Evolutionary conservation across 2,113 vertebrate genomes (phyloP).

Genomic region (Puffinus mauretanicus): DNA sequence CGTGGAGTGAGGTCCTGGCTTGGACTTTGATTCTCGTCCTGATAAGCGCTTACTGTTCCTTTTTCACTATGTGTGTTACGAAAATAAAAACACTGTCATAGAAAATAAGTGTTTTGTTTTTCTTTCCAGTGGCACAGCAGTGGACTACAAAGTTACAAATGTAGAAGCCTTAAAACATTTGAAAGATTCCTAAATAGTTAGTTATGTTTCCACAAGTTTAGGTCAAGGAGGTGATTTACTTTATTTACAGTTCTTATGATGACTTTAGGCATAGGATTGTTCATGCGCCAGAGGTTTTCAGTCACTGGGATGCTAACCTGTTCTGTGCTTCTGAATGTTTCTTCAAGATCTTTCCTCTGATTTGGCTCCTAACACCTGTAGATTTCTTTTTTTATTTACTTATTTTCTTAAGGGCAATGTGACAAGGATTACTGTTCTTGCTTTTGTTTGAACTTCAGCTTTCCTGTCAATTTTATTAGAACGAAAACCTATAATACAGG

Average conservation of each 20-base stretch:
- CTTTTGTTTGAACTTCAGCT: neutral
- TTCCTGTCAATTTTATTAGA: neutral
- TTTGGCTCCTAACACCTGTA: neutral
- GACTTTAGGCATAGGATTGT: neutral
- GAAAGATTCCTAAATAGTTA: fast-evolving
- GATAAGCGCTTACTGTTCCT: neutral
- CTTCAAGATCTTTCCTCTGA: neutral
- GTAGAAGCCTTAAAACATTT: neutral
- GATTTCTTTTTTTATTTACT: neutral
- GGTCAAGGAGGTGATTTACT: neutral
- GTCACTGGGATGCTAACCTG: neutral
- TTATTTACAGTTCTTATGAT: neutral
- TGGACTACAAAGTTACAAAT: neutral
- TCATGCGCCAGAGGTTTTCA: neutral
- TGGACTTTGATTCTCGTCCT: neutral
- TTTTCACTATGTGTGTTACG: fast-evolving
- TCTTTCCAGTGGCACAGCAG: neutral
- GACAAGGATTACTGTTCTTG: neutral
- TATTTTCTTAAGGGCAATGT: neutral
- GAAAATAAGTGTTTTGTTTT: neutral
- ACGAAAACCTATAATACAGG: fast-evolving
- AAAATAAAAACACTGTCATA: neutral
- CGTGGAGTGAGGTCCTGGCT: neutral
- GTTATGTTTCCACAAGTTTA: neutral
- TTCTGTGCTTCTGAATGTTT: neutral